Evolutionary conservation across 2,797 vertebrate genomes (phyloP), one percentile per base, ranked within the genome.

Genomic region (Phylloscopus collybita): DNA sequence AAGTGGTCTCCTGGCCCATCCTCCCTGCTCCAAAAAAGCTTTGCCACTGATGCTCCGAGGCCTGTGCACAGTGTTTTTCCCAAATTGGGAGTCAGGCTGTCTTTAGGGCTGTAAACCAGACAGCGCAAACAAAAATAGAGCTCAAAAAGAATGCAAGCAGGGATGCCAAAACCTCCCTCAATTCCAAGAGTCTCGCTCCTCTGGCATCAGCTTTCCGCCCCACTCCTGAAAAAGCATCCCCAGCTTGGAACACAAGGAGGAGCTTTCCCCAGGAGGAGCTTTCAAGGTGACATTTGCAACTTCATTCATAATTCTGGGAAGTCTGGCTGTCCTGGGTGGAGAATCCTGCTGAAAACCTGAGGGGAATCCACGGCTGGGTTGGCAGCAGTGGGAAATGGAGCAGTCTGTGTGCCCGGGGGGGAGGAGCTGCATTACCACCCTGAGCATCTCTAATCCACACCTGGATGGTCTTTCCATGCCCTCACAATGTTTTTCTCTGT

Each of bases 71-170:
- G 80, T 18, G 25, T 90, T 94, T 96, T 96, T 92, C 87, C 96
- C 95, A 96, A 96, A 94, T 75, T 91, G 92, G 95, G 89, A 96
- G 69, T 61, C 87, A 53, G 87, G 82, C 93, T 57, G 88, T n/a
- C 92, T 94, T 95, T 80, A 78, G 61, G 82, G 80, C 93, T 76
- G 91, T 54, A 95, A 95, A 94, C n/a, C 91, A 96, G 92, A 86
- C 79, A 88, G 85, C 83, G 87, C 87, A 96, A 94, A 95, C 89
- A 86, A 94, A 97, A 96, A 94, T 80, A 96, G 96, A 95, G 95
- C 90, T 89, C 8, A 59, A 51, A 44, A 96, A 90, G 95, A 96
- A 96, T 95, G 92, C 9, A 56, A 3, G 59, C 86, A 62, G 66
- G 76, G 76, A 75, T 91, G 95, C 95, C 96, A 96, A 81, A 81